Conservation (phyloP, 92 coral and sea anemone genomes). For the Parazoanthus atlanticus region DNA sequence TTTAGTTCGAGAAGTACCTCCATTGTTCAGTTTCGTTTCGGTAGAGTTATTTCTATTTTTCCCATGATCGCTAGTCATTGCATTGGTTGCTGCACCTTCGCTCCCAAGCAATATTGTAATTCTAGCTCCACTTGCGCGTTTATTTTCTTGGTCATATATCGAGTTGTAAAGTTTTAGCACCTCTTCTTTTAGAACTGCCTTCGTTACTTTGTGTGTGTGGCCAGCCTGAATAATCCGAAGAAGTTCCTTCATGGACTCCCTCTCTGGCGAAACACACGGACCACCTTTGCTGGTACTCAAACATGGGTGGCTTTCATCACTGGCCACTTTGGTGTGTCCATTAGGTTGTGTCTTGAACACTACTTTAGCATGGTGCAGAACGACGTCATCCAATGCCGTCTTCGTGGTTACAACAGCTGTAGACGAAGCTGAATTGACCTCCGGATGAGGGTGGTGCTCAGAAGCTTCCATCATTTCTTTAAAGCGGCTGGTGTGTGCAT, state of each 20-base stretch:
- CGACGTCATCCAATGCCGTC: background rate
- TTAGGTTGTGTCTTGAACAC: background rate
- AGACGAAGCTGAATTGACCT: background rate
- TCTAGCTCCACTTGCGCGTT: background rate
- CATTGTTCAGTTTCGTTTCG: background rate
- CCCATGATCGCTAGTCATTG: background rate
- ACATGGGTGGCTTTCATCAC: background rate
- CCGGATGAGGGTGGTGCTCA: background rate
- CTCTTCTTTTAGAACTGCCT: conserved; percentile 16
- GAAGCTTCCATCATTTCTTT: conserved; percentile 27
- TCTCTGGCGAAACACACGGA: conserved; percentile 8
- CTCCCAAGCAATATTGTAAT: background rate
- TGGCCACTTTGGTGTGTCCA: background rate
- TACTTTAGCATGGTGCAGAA: conserved; percentile 22
- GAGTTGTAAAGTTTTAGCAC: conserved; percentile 24
- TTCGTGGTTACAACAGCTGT: background rate
- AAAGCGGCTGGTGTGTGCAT: conserved; percentile 3
- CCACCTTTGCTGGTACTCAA: background rate
- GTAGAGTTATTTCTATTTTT: background rate
- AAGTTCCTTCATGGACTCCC: conserved; percentile 36
- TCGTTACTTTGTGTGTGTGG: conserved; percentile 29
- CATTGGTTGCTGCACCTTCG: background rate
- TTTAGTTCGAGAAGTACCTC: background rate
- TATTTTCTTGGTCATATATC: background rate
- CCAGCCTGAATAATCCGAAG: conserved; percentile 25